Percentiles rank a stretch among this genome's conserved stretches.
Conservation (phyloP, 1,140 invertebrate genomes). For the Drosophila sturtevanti region DNA sequence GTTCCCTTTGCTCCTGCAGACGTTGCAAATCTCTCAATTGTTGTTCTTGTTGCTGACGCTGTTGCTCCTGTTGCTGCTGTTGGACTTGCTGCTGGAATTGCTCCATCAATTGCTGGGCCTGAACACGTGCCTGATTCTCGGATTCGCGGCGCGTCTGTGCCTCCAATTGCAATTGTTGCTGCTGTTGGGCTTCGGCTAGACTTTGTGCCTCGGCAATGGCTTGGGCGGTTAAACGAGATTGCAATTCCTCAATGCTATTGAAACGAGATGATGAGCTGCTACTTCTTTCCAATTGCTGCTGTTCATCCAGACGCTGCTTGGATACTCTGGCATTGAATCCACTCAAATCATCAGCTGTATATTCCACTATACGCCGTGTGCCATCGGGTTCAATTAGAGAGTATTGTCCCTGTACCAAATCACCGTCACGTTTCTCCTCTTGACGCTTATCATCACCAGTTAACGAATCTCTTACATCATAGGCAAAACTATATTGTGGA, state of each 20-base stretch:
- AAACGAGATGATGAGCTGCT: slow-evolving; percentile 48
- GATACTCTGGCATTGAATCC: slow-evolving; percentile 85
- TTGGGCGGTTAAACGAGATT: slow-evolving; percentile 69
- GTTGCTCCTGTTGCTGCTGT: slow-evolving; percentile 64
- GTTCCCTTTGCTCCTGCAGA: slow-evolving; percentile 46
- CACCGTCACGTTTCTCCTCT: slow-evolving; percentile 84
- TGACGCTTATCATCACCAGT: slow-evolving; percentile 85
- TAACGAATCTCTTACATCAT: slow-evolving; percentile 83
- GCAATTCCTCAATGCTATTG: slow-evolving; percentile 73
- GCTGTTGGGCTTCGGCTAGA: slow-evolving; percentile 59
- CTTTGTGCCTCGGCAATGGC: slow-evolving; percentile 73
- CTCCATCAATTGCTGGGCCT: slow-evolving; percentile 78
- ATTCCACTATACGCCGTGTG: slow-evolving; percentile 84
- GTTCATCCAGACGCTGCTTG: slow-evolving; percentile 83
- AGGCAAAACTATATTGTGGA: slow-evolving; percentile 84
- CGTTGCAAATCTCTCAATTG: slow-evolving; percentile 61
- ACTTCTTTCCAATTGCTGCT: slow-evolving; percentile 27
- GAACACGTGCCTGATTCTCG: slow-evolving; percentile 69
- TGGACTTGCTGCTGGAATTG: slow-evolving; percentile 80
- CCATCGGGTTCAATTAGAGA: slow-evolving; percentile 85
- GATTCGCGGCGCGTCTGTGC: slow-evolving; percentile 58
- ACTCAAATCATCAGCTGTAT: slow-evolving; percentile 84
- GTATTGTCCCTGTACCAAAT: slow-evolving; percentile 84
- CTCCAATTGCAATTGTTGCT: slow-evolving; percentile 63
- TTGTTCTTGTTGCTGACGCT: slow-evolving; percentile 72